A percentile compares a stretch with the other conserved stretches of the same genome.
phyloP scores from a whole-genome alignment of 2,113 vertebrate genomes.

The Trachemys scripta region DNA sequence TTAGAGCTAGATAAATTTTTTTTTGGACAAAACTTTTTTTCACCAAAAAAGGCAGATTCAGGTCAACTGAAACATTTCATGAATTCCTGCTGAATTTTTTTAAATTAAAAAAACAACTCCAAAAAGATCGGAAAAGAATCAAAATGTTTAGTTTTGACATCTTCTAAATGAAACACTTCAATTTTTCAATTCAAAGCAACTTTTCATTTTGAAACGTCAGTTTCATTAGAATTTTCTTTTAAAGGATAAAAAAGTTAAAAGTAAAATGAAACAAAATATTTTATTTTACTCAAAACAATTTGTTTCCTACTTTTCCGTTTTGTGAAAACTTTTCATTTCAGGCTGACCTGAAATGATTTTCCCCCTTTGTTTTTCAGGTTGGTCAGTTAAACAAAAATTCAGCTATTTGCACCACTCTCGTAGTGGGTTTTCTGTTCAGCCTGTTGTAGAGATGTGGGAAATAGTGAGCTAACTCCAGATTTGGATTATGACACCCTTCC shows the following conservation, averaged over 20 bases:
- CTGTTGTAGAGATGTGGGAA: fast-evolving
- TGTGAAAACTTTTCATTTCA: background rate
- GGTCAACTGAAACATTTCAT: no score
- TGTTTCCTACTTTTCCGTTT: no score
- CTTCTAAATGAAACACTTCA: background rate
- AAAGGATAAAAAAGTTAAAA: background rate
- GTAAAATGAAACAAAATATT: background rate
- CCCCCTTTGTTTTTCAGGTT: background rate
- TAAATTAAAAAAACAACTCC: background rate
- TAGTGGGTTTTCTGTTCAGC: background rate
- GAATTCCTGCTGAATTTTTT: background rate
- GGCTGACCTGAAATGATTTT: background rate
- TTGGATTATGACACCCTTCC: background rate
- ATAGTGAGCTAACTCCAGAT: background rate
- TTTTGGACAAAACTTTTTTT: background rate
- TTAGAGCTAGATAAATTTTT: background rate
- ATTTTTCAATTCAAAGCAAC: background rate
- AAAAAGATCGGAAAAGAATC: background rate
- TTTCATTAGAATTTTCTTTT: background rate
- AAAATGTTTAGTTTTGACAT: background rate
- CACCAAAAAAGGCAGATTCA: no score
- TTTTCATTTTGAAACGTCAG: background rate
- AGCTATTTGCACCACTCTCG: background rate
- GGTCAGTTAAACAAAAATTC: no score
- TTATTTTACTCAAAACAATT: background rate